Percentiles rank a stretch among this genome's conserved stretches.
Evolutionary conservation across 1,140 invertebrate species (phyloP).

Genomic region (Drosophila erecta): DNA sequence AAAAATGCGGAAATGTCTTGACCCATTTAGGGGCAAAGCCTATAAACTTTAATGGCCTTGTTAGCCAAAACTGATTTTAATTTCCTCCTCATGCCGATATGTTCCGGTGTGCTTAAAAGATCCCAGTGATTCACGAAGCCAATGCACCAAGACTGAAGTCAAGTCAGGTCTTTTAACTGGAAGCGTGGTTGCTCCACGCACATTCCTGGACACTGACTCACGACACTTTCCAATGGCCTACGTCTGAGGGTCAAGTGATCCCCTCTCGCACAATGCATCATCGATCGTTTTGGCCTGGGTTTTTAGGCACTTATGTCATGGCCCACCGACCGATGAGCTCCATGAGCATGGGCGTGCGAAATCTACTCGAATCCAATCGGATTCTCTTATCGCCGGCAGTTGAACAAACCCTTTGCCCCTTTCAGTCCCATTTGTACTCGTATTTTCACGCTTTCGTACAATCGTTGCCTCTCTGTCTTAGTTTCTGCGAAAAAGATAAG

Average conservation of each 20-base stretch:
- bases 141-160: slow-evolving; percentile 11
- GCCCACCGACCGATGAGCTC: not conserved
- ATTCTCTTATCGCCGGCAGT: slow-evolving; percentile 30
- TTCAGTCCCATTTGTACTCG: slow-evolving; percentile 13
- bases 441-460: slow-evolving; percentile 2
- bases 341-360: slow-evolving; percentile 5
- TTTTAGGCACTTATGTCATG: slow-evolving; percentile 70
- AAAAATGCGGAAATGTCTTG: slow-evolving; percentile 14
- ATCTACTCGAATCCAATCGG: slow-evolving; percentile 21
- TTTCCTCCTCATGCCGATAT: slow-evolving; percentile 26
- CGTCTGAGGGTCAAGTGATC: slow-evolving; percentile 50
- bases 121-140: slow-evolving; percentile 16
- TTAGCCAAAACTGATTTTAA: slow-evolving; percentile 26
- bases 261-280: slow-evolving; percentile 54
- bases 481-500: slow-evolving; percentile 60
- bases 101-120: no score
- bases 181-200: slow-evolving; percentile 21
- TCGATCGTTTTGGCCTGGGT: slow-evolving; percentile 42
- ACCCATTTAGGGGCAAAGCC: not conserved
- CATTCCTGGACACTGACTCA: slow-evolving; percentile 38
- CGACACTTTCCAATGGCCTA: slow-evolving; percentile 17
- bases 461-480: slow-evolving; percentile 15
- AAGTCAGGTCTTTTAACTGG: slow-evolving; percentile 24
- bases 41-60: slow-evolving; percentile 15
- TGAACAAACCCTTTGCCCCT: slow-evolving; percentile 25